These are phyloP conservation scores for Syrrhaptes paradoxus DNA, from an alignment of 2,113 vertebrate genomes.

Conservation along the genomic window DNA sequence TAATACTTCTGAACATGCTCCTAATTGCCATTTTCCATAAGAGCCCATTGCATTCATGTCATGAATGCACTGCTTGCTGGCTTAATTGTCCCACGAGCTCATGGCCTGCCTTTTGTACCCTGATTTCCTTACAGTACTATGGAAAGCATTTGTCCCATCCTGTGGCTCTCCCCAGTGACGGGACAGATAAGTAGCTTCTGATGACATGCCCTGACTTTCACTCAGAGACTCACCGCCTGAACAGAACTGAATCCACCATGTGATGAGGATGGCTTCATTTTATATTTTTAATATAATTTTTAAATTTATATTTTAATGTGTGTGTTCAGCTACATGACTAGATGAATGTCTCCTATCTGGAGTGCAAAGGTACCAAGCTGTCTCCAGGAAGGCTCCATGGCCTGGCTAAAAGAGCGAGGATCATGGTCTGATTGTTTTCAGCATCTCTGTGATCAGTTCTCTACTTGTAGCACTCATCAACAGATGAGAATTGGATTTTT, in stretches of 20 bases:
- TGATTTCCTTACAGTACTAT: not conserved
- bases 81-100: not conserved
- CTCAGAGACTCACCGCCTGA: not conserved
- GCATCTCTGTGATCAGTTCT: not conserved
- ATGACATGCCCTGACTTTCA: not conserved
- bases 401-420: not conserved
- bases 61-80: not conserved
- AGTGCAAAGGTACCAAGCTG: not conserved
- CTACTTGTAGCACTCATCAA: not conserved
- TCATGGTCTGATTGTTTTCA: not conserved
- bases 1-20: not conserved
- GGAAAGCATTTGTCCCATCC: not conserved
- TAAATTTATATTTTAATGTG: not conserved
- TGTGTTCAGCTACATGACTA: accelerated
- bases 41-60: not conserved
- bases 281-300: not conserved
- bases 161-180: not conserved
- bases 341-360: not conserved
- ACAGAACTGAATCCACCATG: not conserved
- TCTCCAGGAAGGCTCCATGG: not conserved
- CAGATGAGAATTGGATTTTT: not conserved
- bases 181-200: not conserved
- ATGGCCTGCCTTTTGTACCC: not conserved
- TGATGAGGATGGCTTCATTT: not conserved
- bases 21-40: not conserved